phyloP scores from a whole-genome alignment of 2,113 vertebrate genomes.

The Anseranas semipalmata region DNA sequence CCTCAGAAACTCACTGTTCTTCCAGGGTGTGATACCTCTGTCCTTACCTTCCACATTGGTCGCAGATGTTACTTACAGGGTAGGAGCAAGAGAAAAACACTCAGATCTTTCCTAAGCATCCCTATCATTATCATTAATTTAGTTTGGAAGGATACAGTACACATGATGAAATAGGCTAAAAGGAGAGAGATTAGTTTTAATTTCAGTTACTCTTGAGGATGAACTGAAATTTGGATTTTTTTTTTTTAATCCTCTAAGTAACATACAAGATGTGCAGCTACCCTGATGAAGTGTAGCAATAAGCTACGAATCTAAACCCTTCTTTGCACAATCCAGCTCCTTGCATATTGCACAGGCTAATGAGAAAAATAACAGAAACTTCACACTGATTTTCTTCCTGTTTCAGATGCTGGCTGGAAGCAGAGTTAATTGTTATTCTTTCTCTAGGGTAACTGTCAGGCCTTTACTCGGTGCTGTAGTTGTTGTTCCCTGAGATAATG shows the following conservation, averaged over 20 bases:
- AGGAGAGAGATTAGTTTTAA: background rate
- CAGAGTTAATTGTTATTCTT: conserved; percentile 9
- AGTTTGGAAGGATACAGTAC: background rate
- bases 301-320: background rate
- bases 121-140: background rate
- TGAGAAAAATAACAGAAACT: background rate
- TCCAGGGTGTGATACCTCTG: background rate
- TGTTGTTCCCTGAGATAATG: background rate
- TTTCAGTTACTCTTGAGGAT: background rate
- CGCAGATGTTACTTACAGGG: background rate
- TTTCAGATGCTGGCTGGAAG: background rate
- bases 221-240: background rate
- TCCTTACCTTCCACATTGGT: background rate
- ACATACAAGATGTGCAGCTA: background rate
- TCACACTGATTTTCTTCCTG: background rate
- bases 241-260: background rate
- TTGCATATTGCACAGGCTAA: background rate
- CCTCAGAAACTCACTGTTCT: accelerated
- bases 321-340: background rate
- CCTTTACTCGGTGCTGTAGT: background rate
- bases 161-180: background rate
- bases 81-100: background rate
- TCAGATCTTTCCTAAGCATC: background rate
- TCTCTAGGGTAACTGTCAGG: background rate
- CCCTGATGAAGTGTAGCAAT: background rate